A percentile compares a stretch with the other conserved stretches of the same genome.
Conservation (phyloP, 2,113 vertebrate species). For the Tringa solitaria region DNA sequence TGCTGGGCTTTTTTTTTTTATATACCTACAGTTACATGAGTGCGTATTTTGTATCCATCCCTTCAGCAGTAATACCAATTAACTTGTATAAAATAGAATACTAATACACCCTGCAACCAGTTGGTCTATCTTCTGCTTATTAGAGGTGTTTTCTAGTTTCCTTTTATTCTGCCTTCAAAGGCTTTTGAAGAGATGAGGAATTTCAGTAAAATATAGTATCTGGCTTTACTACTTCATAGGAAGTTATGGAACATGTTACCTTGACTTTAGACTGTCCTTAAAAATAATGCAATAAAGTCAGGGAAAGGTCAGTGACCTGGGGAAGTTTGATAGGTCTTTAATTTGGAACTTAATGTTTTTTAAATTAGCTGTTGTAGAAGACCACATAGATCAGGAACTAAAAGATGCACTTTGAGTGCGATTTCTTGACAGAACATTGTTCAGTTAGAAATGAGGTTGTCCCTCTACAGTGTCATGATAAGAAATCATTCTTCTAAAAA, state of each 20-base stretch:
- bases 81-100: background rate
- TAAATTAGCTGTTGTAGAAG: background rate
- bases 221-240: background rate
- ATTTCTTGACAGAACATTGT: background rate
- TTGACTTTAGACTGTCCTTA: background rate
- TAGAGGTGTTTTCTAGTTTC: background rate
- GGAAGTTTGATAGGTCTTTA: background rate
- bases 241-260: background rate
- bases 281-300: background rate
- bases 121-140: background rate
- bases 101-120: background rate
- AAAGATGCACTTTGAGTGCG: background rate
- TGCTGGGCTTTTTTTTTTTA: background rate
- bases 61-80: background rate
- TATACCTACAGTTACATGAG: background rate
- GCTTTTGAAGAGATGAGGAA: background rate
- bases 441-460: background rate
- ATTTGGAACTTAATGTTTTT: background rate
- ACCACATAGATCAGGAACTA: background rate
- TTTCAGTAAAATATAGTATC: background rate
- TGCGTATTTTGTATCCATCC: background rate
- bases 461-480: background rate
- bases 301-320: background rate
- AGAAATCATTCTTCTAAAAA: background rate
- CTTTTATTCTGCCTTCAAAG: background rate